Base-by-base conservation (phyloP, 2,797 vertebrate genomes). In the Semotilus atromaculatus region DNA sequence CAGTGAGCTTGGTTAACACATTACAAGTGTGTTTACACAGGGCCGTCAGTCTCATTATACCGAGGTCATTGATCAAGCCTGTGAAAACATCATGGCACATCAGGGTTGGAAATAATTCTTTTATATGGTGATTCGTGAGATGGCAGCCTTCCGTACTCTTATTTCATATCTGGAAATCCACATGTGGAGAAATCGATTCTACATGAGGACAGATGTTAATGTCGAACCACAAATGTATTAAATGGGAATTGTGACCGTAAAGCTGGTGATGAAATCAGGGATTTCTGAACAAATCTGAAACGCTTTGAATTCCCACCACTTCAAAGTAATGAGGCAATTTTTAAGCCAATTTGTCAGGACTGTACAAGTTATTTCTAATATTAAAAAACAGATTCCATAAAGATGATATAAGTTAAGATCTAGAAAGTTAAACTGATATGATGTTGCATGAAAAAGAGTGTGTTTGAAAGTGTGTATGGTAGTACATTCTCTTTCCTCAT, bases 221-320 rank as follows among this genome's bases (percentile, higher is more conserved):
- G 48, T 23, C 73, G 55, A 64, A 36, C 58, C 26, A 45, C 58
- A 66, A 62, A 64, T 60, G 9, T 82, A 23, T 13, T 64, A 64
- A 48, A 53, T 18, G 0, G 23, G 45, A 68, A 58, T 29, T 53
- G 34, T 83, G 48, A n/a, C 60, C 1, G 31, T 68, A 18, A 80
- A 68, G 23, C 9, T 43, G 7, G n/a, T 83, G 82, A 76, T 76
- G 45, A 75, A 83, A 83, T 83, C 71, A 38, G 60, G 3, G 19
- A 18, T 1, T 9, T 66, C 29, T 64, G 18, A 74, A 51, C 58
- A 13, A 19, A 51, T 48, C 45, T 36, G 6, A 51, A 13, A 9
- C 3, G 3, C 10, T 75, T n/a, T n/a, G n/a, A n/a, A n/a, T 48
- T 43, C 3, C 48, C 9, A 36, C 7, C 23, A n/a, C 3, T 21